Evolutionary conservation across 2,888 invertebrate species (phyloP).

Genomic region (Seira sanloemensis): DNA sequence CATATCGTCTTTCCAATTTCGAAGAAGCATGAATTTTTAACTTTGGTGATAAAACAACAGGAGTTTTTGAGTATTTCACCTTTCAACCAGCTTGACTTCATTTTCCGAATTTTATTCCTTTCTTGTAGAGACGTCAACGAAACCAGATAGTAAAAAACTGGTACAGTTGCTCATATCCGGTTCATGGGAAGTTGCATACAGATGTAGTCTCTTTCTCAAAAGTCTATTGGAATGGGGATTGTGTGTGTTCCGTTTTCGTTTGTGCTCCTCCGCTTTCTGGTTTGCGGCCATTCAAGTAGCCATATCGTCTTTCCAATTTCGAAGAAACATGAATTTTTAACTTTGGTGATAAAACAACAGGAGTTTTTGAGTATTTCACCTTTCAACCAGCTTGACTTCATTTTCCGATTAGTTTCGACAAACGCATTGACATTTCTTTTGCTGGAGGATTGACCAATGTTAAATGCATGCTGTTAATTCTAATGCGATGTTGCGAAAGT

Average conservation of each 20-base stretch:
- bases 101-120: neutral
- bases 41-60: neutral
- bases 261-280: constrained; percentile 40
- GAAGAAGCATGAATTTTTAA: neutral
- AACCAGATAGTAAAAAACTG: neutral
- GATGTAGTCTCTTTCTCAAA: constrained; percentile 25
- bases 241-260: neutral
- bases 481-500: too few relatives aligned
- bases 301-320: constrained; percentile 12
- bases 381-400: too few relatives aligned
- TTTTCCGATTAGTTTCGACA: too few relatives aligned
- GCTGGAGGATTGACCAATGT: too few relatives aligned
- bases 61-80: neutral
- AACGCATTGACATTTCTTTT: too few relatives aligned
- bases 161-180: constrained; percentile 42
- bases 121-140: too few relatives aligned
- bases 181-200: constrained; percentile 35
- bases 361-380: too few relatives aligned
- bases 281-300: constrained; percentile 53
- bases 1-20: constrained; percentile 1
- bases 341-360: too few relatives aligned
- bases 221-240: constrained; percentile 22
- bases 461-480: too few relatives aligned
- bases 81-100: neutral
- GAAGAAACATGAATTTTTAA: too few relatives aligned